Evolutionary conservation across 2,888 invertebrate species (phyloP), one percentile per base, ranked within the genome.

Genomic region (Phlogophora meticulosa): DNA sequence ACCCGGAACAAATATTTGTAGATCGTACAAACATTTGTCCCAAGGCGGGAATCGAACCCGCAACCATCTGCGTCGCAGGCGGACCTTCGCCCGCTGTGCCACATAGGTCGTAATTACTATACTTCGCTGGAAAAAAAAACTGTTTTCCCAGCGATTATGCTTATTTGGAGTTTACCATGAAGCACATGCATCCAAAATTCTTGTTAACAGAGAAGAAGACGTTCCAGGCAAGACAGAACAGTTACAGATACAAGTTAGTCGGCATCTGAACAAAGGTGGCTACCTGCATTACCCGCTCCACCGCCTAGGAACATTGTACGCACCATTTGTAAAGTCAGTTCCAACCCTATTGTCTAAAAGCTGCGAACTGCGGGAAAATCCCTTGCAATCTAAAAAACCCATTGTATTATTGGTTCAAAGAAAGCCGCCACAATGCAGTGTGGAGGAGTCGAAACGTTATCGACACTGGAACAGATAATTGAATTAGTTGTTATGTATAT

Each of bases 381-480:
- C 85, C 82, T 85, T 83, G 62, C 56, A 72, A 75, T 70, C 65
- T 76, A 84, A 86, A 85, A 87, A 85, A 67, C 38, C 77, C 72
- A 85, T 92, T 92, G 90, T 91, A 75, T 65, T 62, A 7, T 75
- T 78, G 68, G 58, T 62, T 87, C 88, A 91, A 92, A 92, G 85
- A 72, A 52, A 7, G 75, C 92, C 92, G 92, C 83, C 87, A 81
- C 78, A 85, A 86, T 81, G 65, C 64, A 70, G 72, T 77, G 71
- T 78, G 72, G 82, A 80, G 75, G 76, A 82, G 82, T 45, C 70
- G 42, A 32, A 61, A 56, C 51, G 68, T 89, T 90, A 89, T 87
- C 87, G 82, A 85, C 83, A 84, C 73, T 84, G 81, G 76, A 84
- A 85, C 77, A 83, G 88, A 91, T 90, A 90, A 91, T 89, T 90